These are phyloP conservation scores for Phengaris alcon DNA, from an alignment of 2,888 invertebrate genomes.

Conservation along the genomic window DNA sequence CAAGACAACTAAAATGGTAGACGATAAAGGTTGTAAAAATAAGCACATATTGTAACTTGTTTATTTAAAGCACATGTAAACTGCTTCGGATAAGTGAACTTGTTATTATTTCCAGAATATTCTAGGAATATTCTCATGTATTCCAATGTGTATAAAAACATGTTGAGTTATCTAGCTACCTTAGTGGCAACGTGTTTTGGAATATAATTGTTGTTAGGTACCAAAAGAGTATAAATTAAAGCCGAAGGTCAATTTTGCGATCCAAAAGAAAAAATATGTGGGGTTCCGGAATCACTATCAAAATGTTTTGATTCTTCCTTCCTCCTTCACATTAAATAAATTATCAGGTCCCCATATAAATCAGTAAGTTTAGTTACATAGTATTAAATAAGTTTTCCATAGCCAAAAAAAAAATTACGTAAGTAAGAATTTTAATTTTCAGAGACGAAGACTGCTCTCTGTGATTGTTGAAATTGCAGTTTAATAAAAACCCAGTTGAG, in stretches of 20 bases:
- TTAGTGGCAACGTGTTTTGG: not conserved
- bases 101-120: slow-evolving; percentile 24
- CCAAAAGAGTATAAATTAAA: not conserved
- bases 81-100: slow-evolving; percentile 27
- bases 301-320: not conserved
- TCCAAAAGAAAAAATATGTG: not conserved
- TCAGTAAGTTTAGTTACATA: too few species aligned
- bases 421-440: not conserved
- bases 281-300: not conserved
- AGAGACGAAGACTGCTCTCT: not conserved
- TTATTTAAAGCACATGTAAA: slow-evolving; percentile 39
- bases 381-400: too few species aligned
- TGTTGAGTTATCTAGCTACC: slow-evolving; percentile 8
- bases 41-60: slow-evolving; percentile 40
- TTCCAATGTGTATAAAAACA: not conserved
- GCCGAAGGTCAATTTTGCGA: not conserved
- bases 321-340: too few species aligned
- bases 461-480: not conserved
- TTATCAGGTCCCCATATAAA: too few species aligned
- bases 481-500: not conserved
- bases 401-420: too few species aligned
- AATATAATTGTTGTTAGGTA: slow-evolving; percentile 8
- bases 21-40: slow-evolving; percentile 52
- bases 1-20: slow-evolving; percentile 66
- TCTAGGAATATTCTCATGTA: slow-evolving; percentile 26